Evolutionary conservation across 2,797 vertebrate species (phyloP).

Genomic region (Argyrosomus regius): DNA sequence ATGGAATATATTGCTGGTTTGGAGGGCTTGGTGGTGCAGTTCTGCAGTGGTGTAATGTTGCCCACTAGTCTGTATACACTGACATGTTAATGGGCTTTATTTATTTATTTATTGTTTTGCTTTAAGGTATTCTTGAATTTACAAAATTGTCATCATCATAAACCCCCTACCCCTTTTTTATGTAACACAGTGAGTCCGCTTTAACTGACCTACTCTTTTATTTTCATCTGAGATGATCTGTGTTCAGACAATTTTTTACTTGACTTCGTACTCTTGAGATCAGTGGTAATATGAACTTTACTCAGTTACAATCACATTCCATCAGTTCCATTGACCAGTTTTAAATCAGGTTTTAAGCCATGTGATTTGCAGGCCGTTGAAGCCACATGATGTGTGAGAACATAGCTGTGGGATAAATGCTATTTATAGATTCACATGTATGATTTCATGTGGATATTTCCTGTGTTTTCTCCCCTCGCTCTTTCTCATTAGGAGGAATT

Average conservation of each 20-base stretch:
- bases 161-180: neutral
- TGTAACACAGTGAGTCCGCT: neutral
- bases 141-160: neutral
- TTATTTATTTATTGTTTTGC: neutral
- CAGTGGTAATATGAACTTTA: neutral
- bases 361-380: conserved; percentile 54
- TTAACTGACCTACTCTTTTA: neutral
- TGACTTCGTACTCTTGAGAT: neutral
- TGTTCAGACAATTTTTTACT: neutral
- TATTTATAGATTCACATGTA: conserved; percentile 66
- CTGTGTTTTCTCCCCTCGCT: conserved; percentile 5
- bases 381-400: conserved; percentile 66
- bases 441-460: conserved; percentile 44
- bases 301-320: conserved; percentile 12
- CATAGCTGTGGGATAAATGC: conserved; percentile 47
- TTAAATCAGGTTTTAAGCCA: conserved; percentile 26
- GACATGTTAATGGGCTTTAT: neutral
- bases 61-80: neutral
- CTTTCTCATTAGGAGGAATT: conserved; percentile 27
- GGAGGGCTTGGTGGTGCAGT: neutral
- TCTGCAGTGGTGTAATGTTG: neutral
- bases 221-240: too few species aligned
- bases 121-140: neutral
- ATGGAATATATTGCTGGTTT: too few species aligned
- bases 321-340: conserved; percentile 1